Conservation (phyloP, 2,888 invertebrate genomes). For the Venustoraphidia nigricollis region DNA sequence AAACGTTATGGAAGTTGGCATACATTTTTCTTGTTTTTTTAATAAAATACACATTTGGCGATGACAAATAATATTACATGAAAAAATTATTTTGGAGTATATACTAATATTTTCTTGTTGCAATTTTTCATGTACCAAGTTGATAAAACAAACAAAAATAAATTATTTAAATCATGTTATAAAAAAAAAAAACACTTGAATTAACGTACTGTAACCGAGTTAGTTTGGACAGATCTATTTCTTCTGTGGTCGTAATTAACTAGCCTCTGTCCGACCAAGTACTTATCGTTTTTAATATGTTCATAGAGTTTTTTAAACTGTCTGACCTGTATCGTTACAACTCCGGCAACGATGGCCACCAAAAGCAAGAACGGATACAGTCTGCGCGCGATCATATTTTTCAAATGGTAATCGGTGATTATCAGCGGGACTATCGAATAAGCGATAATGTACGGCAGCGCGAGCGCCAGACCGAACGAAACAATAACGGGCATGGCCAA, state of each 20-base stretch:
- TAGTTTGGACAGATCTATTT: slow-evolving; percentile 32
- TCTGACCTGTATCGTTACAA: slow-evolving; percentile 73
- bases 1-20: no score
- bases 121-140: slow-evolving; percentile 1
- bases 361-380: slow-evolving; percentile 82
- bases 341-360: slow-evolving; percentile 45
- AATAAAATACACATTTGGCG: no score
- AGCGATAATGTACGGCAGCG: slow-evolving; percentile 85
- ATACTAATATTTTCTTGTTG: slow-evolving; percentile 3
- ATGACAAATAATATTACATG: neutral
- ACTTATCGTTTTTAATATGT: slow-evolving; percentile 98
- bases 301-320: slow-evolving; percentile 92
- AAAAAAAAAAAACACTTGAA: neutral
- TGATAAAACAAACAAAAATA: neutral
- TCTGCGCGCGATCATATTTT: slow-evolving; percentile 65
- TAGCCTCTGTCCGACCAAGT: slow-evolving; percentile 87
- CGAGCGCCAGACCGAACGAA: slow-evolving; percentile 75
- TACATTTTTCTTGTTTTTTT: no score
- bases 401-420: slow-evolving; percentile 43
- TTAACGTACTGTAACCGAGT: slow-evolving; percentile 5
- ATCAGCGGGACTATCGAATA: slow-evolving; percentile 58
- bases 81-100: slow-evolving; percentile 3
- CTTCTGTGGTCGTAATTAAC: slow-evolving; percentile 90
- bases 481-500: slow-evolving; percentile 82
- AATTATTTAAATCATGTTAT: neutral